Evolutionary conservation across 2,113 vertebrate species (phyloP).

Genomic region (Empidonax traillii): DNA sequence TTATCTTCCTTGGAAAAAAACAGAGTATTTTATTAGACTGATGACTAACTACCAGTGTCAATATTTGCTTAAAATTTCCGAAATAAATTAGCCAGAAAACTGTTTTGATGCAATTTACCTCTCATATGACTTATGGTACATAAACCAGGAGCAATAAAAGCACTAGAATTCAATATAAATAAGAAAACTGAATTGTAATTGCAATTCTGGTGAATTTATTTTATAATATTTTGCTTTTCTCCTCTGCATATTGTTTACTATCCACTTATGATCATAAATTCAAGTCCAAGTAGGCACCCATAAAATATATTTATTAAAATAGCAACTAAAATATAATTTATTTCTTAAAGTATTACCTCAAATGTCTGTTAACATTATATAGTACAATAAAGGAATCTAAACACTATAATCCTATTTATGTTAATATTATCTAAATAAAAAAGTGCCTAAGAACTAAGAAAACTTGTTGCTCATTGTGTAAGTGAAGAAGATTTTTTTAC

Average conservation of each 20-base stretch:
- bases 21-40: neutral
- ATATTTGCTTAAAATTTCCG: conserved; percentile 4
- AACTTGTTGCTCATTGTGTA: neutral
- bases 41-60: neutral
- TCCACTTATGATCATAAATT: neutral
- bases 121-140: neutral
- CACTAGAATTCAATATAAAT: neutral
- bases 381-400: neutral
- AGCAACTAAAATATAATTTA: neutral
- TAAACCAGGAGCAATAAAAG: neutral
- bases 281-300: neutral
- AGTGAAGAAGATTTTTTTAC: neutral
- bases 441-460: neutral
- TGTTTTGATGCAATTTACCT: neutral
- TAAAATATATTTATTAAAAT: neutral
- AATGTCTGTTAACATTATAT: neutral
- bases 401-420: neutral
- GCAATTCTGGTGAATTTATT: neutral
- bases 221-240: neutral
- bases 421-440: neutral
- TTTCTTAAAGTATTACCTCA: neutral
- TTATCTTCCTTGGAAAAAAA: neutral
- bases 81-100: neutral
- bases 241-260: neutral
- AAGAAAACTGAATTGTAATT: neutral